phyloP scores from a whole-genome alignment of 2,888 invertebrate species.

The Fragum fragum region DNA sequence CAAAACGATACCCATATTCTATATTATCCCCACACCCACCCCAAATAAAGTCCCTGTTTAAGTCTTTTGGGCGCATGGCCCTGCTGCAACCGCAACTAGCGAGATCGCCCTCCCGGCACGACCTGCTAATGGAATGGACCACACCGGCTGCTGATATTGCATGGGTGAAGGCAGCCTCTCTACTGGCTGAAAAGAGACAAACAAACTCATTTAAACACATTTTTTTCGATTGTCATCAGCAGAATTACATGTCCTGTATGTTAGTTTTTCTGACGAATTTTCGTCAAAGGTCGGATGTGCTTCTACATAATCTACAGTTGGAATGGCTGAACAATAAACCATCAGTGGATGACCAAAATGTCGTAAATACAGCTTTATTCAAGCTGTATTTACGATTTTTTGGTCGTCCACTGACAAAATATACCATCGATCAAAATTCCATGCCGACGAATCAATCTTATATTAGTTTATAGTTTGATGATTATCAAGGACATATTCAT shows the following conservation, averaged over 20 bases:
- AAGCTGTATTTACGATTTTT: too few species aligned
- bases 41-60: constrained; percentile 98
- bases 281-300: too few species aligned
- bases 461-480: not conserved
- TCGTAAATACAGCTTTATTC: too few species aligned
- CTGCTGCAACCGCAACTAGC: constrained; percentile 96
- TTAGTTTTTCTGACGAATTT: too few species aligned
- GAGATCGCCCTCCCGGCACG: constrained; percentile 96
- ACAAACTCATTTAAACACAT: too few species aligned
- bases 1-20: constrained; percentile 94
- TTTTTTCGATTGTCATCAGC: too few species aligned
- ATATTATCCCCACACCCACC: constrained; percentile 99
- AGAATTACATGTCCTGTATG: too few species aligned
- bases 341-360: too few species aligned
- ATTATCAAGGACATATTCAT: constrained; percentile 11
- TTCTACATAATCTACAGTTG: too few species aligned
- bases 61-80: constrained; percentile 93
- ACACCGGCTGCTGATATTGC: constrained; percentile 90
- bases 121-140: constrained; percentile 94
- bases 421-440: constrained; percentile 1
- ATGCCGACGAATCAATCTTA: not conserved
- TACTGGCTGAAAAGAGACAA: constrained; percentile 86
- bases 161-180: constrained; percentile 89
- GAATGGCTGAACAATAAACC: too few species aligned
- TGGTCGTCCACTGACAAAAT: too few species aligned